A percentile compares a stretch with the other conserved stretches of the same genome.
These are phyloP conservation scores for Bufo bufo DNA, from an alignment of 2,113 vertebrate genomes.

Conservation along the genomic window DNA sequence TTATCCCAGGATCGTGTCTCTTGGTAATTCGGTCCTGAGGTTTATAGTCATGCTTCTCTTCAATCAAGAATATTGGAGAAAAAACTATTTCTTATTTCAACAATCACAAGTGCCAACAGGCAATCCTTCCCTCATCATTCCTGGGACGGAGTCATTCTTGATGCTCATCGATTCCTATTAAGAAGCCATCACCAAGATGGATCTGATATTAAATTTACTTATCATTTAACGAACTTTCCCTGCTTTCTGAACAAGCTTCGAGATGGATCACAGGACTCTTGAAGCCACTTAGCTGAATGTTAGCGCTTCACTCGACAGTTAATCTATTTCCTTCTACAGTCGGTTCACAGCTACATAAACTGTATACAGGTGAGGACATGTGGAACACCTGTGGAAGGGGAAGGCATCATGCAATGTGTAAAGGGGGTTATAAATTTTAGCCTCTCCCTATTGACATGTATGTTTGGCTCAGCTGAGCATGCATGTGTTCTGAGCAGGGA, in stretches of 20 bases:
- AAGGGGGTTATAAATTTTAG: no score
- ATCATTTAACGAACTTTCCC: conserved; percentile 26
- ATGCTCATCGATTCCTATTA: conserved; percentile 37
- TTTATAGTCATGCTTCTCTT: background rate
- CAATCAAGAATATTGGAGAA: conserved; percentile 28
- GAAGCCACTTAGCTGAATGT: conserved; percentile 33
- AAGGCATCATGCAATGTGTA: no score
- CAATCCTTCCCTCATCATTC: conserved; percentile 38
- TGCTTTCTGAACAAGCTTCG: conserved; percentile 23
- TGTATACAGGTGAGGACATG: background rate
- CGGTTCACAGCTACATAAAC: background rate
- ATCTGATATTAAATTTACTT: conserved; percentile 46
- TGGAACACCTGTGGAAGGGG: background rate
- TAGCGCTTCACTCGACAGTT: conserved; percentile 13
- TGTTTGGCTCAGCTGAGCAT: no score
- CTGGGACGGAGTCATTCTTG: conserved; percentile 11
- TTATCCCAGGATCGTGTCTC: background rate
- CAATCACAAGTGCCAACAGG: conserved; percentile 24
- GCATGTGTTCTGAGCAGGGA: no score
- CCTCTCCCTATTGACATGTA: no score
- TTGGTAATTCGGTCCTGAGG: background rate
- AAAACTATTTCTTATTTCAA: conserved; percentile 18
- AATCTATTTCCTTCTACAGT: background rate
- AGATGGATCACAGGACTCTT: conserved; percentile 32
- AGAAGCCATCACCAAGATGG: conserved; percentile 39